Evolutionary conservation across 2,797 vertebrate genomes (phyloP).

Genomic region (Rhynchonycteris naso): DNA sequence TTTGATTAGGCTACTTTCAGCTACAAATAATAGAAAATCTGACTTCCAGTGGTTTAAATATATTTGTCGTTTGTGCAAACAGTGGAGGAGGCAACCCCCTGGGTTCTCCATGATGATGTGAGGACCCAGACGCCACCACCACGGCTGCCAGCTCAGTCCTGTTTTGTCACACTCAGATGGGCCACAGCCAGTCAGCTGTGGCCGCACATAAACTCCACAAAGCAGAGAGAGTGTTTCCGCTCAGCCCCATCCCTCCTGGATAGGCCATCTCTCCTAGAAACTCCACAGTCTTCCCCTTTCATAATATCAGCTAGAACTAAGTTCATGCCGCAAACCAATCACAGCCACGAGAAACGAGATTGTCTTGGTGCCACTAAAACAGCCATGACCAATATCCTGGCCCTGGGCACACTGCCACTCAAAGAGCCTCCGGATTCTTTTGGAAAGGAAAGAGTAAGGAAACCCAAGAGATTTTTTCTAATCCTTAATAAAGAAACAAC

Average conservation of each 20-base stretch:
- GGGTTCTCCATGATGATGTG: accelerated
- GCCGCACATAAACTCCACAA: neutral
- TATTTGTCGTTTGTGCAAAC: neutral
- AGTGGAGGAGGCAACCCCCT: accelerated
- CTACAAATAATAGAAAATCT: neutral
- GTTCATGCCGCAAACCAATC: neutral
- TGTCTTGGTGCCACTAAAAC: neutral
- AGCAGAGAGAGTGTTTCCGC: neutral
- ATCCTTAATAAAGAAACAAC: neutral
- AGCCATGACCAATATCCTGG: neutral
- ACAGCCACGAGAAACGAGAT: neutral
- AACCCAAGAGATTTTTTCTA: neutral
- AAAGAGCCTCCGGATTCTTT: neutral
- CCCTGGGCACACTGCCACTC: neutral
- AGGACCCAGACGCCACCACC: accelerated
- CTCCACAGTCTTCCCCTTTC: neutral
- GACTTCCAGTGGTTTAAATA: neutral
- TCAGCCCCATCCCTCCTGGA: neutral
- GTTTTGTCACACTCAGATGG: neutral
- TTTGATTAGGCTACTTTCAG: neutral
- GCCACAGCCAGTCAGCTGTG: neutral
- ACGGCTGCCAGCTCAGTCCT: neutral
- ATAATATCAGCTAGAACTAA: neutral
- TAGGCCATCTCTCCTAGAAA: neutral
- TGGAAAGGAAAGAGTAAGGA: neutral